A percentile compares a stretch with the other conserved stretches of the same genome.
These are phyloP conservation scores for Aratinga solstitialis DNA, from an alignment of 2,797 vertebrate genomes.

Conservation along the genomic window DNA sequence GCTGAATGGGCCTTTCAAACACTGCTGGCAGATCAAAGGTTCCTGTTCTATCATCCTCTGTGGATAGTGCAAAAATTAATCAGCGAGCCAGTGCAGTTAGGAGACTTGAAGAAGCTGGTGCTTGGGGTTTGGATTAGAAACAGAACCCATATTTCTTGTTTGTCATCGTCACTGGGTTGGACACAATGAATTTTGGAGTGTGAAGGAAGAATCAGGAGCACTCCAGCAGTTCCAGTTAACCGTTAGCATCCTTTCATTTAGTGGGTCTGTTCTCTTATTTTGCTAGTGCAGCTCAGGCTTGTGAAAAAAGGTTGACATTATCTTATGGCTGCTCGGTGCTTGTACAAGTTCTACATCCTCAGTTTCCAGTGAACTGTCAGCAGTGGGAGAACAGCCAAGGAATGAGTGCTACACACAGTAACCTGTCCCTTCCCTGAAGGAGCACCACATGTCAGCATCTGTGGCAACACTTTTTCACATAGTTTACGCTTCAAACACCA, in stretches of 20 bases:
- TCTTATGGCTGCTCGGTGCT: not conserved
- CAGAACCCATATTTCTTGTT: not conserved
- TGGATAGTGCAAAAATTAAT: not conserved
- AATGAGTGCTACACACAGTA: not conserved
- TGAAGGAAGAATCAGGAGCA: not conserved
- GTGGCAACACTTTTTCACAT: not conserved
- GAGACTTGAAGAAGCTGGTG: not conserved
- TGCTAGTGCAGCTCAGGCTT: not conserved
- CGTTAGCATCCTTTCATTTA: not conserved
- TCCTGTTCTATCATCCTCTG: not conserved
- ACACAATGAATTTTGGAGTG: not conserved
- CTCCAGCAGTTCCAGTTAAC: not conserved
- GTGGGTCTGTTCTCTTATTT: not conserved
- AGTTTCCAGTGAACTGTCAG: not conserved
- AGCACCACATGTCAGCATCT: not conserved
- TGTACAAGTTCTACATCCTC: not conserved
- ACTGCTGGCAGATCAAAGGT: not conserved
- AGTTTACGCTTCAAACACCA: not conserved
- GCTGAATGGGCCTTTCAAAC: not conserved
- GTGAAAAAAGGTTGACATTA: not conserved
- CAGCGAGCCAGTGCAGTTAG: not conserved
- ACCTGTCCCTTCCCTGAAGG: not conserved
- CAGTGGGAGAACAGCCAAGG: not conserved
- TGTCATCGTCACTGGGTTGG: not conserved
- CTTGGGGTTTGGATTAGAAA: not conserved